Percentiles rank a stretch among this genome's conserved stretches.
These are phyloP conservation scores for Macroramphosus scolopax DNA, from an alignment of 2,797 vertebrate species.

Conservation along the genomic window DNA sequence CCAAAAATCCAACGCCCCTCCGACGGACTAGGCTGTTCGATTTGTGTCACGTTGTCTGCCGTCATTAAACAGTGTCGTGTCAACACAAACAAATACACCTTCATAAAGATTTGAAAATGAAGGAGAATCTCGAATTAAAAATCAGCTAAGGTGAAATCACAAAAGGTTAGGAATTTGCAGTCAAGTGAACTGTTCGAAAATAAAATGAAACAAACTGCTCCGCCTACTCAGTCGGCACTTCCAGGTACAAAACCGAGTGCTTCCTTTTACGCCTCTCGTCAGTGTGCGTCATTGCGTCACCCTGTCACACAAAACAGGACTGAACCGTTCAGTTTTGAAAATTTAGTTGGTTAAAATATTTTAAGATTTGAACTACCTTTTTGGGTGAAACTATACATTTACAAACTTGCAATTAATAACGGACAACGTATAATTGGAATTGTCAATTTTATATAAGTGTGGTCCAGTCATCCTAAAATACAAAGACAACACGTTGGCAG, in stretches of 20 bases:
- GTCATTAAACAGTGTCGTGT: background rate
- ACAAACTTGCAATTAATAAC: no score
- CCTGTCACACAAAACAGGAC: constrained; percentile 42
- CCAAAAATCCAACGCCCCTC: constrained; percentile 33
- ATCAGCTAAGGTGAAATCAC: no score
- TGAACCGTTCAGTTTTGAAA: constrained; percentile 60
- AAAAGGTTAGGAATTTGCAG: no score
- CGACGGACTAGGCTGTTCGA: constrained; percentile 24
- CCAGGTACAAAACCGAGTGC: constrained; percentile 31
- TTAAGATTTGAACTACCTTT: no score
- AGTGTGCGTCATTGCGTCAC: constrained; percentile 43
- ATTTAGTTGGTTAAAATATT: constrained; percentile 1
- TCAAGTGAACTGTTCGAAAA: constrained; percentile 12
- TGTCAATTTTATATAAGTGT: no score
- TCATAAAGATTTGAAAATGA: no score
- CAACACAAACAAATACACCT: no score
- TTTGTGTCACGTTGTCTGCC: background rate
- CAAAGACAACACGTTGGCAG: no score
- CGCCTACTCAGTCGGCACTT: background rate
- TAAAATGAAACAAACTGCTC: background rate
- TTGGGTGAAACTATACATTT: no score
- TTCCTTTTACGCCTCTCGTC: background rate
- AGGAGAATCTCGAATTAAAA: no score
- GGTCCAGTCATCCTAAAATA: no score
- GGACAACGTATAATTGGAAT: no score